These are phyloP conservation scores for Mycogona germanica DNA, from an alignment of 2,888 invertebrate species.

Conservation along the genomic window DNA sequence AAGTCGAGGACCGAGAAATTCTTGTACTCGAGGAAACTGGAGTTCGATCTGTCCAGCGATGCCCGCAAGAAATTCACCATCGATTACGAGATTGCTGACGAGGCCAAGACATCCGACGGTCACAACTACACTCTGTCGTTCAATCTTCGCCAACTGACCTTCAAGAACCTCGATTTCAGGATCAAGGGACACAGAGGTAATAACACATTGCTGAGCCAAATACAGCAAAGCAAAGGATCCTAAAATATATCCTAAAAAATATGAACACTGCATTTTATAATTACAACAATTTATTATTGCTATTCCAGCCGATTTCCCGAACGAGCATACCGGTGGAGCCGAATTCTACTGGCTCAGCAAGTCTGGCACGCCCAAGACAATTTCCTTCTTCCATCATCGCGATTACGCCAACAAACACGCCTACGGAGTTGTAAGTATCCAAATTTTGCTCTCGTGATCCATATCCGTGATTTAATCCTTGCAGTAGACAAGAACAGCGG, in stretches of 20 bases:
- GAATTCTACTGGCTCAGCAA: conserved; percentile 15
- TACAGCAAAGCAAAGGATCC: no score
- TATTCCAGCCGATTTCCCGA: not conserved
- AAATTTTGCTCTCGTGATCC: no score
- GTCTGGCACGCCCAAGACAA: not conserved
- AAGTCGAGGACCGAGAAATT: not conserved
- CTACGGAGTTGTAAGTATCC: no score
- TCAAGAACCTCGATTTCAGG: conserved; percentile 6
- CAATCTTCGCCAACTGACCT: not conserved
- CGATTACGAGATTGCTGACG: conserved; percentile 4
- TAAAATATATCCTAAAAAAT: no score
- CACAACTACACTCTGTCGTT: conserved; percentile 6
- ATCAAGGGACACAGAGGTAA: conserved; percentile 12
- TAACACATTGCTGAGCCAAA: no score
- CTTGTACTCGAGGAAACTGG: not conserved
- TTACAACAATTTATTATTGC: not conserved
- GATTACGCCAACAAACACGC: no score
- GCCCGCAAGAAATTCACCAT: conserved; percentile 8
- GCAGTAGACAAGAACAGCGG: no score
- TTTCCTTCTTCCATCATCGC: no score
- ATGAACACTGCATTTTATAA: no score
- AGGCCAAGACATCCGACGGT: not conserved
- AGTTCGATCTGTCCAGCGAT: conserved; percentile 12
- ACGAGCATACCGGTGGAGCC: not conserved
- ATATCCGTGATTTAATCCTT: no score